Base-by-base conservation (phyloP, 2,888 invertebrate genomes). In the Elmis aenea region DNA sequence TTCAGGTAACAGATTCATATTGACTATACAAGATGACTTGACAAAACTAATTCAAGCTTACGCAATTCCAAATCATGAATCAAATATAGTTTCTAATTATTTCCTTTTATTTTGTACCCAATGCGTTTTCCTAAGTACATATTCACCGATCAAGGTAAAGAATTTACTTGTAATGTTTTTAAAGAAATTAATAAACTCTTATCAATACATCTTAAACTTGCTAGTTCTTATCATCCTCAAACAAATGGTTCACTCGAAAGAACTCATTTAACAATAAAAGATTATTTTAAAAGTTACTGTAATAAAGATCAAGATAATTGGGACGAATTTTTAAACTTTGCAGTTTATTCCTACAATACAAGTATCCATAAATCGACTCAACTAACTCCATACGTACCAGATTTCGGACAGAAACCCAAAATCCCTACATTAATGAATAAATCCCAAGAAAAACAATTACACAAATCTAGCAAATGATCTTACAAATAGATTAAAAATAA, bases 371-470 rank as follows among this genome's bases (percentile, higher is more conserved):
- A 25, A 33, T 33, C 18, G 3, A 33, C 24, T 1, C n/a, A 12
- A 2, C 9, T 14, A 11, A 26, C 24, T 2, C 16, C 33, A 3
- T 33, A 18, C 12, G 18, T 26, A 12, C 6, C 21, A 12, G 33
- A 18, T 9, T 33, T 16, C 10, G 26, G 38, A 14, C 33, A 46
- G 30, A 33, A 22, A 15, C 32, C 46, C 1, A 18, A 16, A 12
- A 26, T 47, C 13, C 47, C 38, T 1, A 37, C 28, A 24, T 9
- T 25, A 9, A 10, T 45, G 4, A 38, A 20, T 16, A 16, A 36
- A 8, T 35, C 35, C 6, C 30, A 29, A 33, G 6, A 5, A n/a
- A 38, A 33, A 25, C 23, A 36, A 23, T 20, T 38, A 42, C 20
- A 14, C 24, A 2, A 18, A 38, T 13, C 24, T 42, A 21, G 27